Evolutionary conservation across 2,797 vertebrate genomes (phyloP).

Genomic region (Etheostoma nigrum): DNA sequence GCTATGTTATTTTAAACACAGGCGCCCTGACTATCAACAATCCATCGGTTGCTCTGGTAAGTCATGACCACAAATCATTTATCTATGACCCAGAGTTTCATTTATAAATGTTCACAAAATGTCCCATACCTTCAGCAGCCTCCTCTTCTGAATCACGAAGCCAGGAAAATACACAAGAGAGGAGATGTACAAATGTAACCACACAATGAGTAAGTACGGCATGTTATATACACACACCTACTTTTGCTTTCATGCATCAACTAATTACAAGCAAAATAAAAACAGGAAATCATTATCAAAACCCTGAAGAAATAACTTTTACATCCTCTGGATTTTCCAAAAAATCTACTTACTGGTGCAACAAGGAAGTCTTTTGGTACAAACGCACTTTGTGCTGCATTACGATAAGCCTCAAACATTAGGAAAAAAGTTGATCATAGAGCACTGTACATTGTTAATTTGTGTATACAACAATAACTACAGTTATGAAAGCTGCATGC

Average conservation of each 20-base stretch:
- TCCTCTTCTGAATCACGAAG: slow-evolving; percentile 55
- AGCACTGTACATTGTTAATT: neutral
- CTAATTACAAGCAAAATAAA: neutral
- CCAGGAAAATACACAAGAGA: slow-evolving; percentile 19
- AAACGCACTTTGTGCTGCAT: neutral
- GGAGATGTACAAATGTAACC: slow-evolving; percentile 4
- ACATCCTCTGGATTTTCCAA: neutral
- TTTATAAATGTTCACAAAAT: neutral
- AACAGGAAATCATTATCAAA: neutral
- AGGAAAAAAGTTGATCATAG: neutral
- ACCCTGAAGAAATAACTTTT: slow-evolving; percentile 1
- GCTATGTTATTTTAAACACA: slow-evolving; percentile 5
- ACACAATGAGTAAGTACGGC: neutral
- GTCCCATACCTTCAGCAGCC: slow-evolving; percentile 62
- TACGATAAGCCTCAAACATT: neutral
- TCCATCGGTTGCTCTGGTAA: neutral
- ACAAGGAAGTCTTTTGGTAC: neutral
- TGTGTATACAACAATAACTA: neutral
- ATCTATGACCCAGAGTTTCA: neutral
- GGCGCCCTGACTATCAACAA: neutral
- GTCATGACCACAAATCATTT: neutral
- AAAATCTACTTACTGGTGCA: neutral
- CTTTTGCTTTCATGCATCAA: neutral
- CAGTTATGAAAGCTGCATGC: neutral
- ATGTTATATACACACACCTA: neutral